Conservation (phyloP, 1,140 invertebrate species). For the Tetraneura akinire region DNA sequence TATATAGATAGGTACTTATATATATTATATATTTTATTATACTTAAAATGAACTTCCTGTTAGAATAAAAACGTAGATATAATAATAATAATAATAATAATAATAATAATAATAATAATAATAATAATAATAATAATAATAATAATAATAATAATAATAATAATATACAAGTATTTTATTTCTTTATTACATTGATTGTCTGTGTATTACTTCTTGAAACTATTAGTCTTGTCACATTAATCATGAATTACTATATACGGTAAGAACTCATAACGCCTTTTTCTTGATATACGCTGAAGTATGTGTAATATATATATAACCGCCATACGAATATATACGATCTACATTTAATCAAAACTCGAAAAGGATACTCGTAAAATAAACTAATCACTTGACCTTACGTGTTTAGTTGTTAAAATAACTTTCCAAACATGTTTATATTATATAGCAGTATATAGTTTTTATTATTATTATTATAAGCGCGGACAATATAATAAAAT, state of each 20-base stretch:
- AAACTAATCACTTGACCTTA: constrained; percentile 11
- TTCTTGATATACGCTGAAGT: constrained; percentile 13
- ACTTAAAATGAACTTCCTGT: constrained; percentile 12
- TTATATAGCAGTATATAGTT: not conserved
- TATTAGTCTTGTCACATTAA: constrained; percentile 34
- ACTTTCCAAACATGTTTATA: constrained; percentile 14
- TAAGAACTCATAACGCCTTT: constrained; percentile 34
- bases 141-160: too few species aligned
- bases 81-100: too few species aligned
- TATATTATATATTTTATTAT: not conserved
- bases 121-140: too few species aligned
- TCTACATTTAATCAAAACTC: constrained; percentile 8
- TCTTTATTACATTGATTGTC: constrained; percentile 36
- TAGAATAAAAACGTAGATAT: constrained; percentile 13
- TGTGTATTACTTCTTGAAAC: not conserved
- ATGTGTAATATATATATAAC: too few species aligned
- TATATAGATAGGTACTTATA: too few species aligned
- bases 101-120: too few species aligned
- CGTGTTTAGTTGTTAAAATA: constrained; percentile 23
- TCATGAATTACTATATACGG: constrained; percentile 25
- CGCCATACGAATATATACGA: too few species aligned
- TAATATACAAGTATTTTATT: constrained; percentile 24
- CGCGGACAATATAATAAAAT: not conserved
- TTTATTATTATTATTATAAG: too few species aligned
- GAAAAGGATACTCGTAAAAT: constrained; percentile 6